These are phyloP conservation scores for Drosophila affinis DNA, from an alignment of 2,888 invertebrate species.

Conservation along the genomic window DNA sequence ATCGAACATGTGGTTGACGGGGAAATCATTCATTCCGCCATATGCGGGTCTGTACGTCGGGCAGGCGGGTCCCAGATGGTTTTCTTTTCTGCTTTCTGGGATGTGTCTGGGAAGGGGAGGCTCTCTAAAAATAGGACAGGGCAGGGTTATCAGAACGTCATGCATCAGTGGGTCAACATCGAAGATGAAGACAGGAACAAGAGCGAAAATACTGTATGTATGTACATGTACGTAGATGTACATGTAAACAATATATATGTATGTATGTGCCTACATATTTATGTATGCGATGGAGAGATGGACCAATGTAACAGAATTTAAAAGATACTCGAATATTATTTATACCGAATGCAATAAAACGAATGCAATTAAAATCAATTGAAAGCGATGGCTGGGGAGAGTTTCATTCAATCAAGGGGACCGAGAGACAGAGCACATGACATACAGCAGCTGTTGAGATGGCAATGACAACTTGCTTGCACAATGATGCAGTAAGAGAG, in stretches of 20 bases:
- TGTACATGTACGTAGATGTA: not conserved
- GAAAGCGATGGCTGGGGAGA: constrained; percentile 53
- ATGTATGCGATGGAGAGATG: not conserved
- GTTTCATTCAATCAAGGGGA: constrained; percentile 51
- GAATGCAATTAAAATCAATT: constrained; percentile 76
- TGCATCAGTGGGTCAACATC: constrained; percentile 73
- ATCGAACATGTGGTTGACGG: constrained; percentile 71
- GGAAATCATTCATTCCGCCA: constrained; percentile 30
- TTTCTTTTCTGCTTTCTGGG: constrained; percentile 3
- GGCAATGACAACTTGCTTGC: constrained; percentile 41
- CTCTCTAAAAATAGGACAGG: constrained; percentile 58
- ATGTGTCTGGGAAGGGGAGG: constrained; percentile 1
- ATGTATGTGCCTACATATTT: not conserved
- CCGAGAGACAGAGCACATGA: constrained; percentile 45
- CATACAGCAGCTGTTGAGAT: constrained; percentile 62
- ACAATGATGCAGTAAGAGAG: constrained; percentile 35
- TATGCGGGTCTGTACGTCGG: constrained; percentile 28
- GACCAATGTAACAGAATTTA: constrained; percentile 11
- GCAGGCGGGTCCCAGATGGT: constrained; percentile 47
- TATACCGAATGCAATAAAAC: constrained; percentile 31
- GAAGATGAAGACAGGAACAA: constrained; percentile 44
- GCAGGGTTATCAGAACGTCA: constrained; percentile 75
- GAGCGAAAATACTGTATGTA: not conserved
- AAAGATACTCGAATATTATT: constrained; percentile 35
- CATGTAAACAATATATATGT: not conserved